Base-by-base conservation (phyloP, 2,888 invertebrate species). In the Oxyscelio sp. region DNA sequence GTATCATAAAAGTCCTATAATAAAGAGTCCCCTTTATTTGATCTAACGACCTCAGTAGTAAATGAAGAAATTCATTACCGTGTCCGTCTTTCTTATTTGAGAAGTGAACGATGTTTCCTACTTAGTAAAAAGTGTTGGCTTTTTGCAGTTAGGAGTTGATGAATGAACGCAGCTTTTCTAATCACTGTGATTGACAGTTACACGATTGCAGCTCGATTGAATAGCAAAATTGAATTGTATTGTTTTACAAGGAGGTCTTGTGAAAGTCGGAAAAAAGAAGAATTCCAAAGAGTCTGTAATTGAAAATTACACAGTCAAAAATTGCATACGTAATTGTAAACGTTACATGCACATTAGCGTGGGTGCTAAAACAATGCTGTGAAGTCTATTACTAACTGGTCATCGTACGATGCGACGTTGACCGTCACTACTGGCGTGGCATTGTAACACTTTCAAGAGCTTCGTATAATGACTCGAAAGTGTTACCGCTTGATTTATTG, bases 331-430 rank as follows among this genome's bases (percentile, higher is more conserved):
- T n/a, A n/a, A 74, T 74, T 61, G 54, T 45, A n/a, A 83, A 48
- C 59, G 40, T 59, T 74, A 68, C 21, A 34, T 59, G 66, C 19
- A 5, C 31, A 78, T 79, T 83, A 68, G 79, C 83, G 83, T 80
- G 65, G 84, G 80, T 56, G 84, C 58, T 40, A 48, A 58, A 70
- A 80, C 74, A 71, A 50, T 21, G 66, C 40, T 24, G 24, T 19
- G 52, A 50, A 48, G 61, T 63, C 17, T 40, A 19, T 77, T 38
- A 13, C 19, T 45, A 22, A 43, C 45, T 78, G 68, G 73, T 77
- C 78, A 81, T 81, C 43, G 85, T 81, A 81, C 65, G 85, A 68
- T 78, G 74, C 70, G 38, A 82, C 81, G 81, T 58, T 85, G 85
- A 82, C 85, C 85, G 68, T 70, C 63, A 82, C 85, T 78, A 85